Base-by-base conservation (phyloP, 2,888 invertebrate genomes). In the Polydrusus cervinus region DNA sequence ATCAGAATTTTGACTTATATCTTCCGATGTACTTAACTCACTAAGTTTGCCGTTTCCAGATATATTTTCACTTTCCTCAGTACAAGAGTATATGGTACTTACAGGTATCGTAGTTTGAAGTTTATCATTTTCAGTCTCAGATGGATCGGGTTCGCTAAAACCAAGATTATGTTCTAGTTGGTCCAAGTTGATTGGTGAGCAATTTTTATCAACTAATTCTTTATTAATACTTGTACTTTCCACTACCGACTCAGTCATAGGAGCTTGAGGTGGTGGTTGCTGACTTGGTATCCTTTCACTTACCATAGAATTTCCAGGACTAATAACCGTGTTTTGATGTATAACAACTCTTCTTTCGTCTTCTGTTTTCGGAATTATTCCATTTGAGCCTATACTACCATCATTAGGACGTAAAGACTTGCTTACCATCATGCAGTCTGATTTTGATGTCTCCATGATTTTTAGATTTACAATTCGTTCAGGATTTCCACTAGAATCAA, bases 391-490 rank as follows among this genome's bases (percentile, higher is more conserved):
- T 7, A 66, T 14, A 13, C 11, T 40, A 25, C 55, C 47, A 11
- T 73, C 80, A 34, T 62, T 77, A 38, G 78, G 77, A 14, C 69
- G 40, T 18, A 71, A 20, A 0, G 34, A 53, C 20, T 77, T 74
- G 64, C 76, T 78, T 10, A 79, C 79, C 47, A 83, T 40, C 82
- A 84, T 80, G 72, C 84, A 82, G 66, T 83, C 84, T 0, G 81
- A 51, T 71, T 83, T 83, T 0, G 77, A 30, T 0, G 77, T 51
- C 74, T 84, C 84, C 75, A 83, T 80, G 20, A 84, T 84, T 65
- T 84, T 84, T 10, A 84, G 75, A 61, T 83, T 83, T 6, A 84
- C 83, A 7, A 81, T 79, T 38, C 81, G 71, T n/a, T 83, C 82
- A 30, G 78, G 79, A 43, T 61, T 75, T n/a, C 73, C 78, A 53